A percentile compares a stretch with the other conserved stretches of the same genome.
Evolutionary conservation across 35 echinoderm and acorn worm species (phyloP).

Genomic region (Anneissia japonica): DNA sequence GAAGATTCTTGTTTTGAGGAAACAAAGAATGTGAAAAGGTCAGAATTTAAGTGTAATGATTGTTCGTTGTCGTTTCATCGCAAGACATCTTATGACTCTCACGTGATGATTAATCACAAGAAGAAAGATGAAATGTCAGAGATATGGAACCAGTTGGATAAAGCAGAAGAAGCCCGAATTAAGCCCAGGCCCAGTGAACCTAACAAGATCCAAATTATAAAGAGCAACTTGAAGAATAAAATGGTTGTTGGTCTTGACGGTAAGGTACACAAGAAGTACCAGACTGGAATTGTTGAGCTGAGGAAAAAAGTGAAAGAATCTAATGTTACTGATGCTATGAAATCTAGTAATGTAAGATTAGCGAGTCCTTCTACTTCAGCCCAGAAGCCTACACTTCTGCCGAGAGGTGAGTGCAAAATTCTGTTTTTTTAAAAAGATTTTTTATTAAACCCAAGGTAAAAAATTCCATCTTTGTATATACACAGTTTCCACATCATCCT

Average conservation of each 20-base stretch:
- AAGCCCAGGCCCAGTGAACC: not conserved
- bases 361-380: not conserved
- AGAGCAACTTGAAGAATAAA: not conserved
- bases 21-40: not conserved
- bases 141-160: not conserved
- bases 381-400: not conserved
- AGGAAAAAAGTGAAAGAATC: not conserved
- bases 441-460: too few relatives aligned
- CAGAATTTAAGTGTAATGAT: not conserved
- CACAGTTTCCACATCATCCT: too few relatives aligned
- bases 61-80: not conserved
- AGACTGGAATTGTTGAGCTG: not conserved
- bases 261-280: not conserved
- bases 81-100: not conserved
- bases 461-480: too few relatives aligned
- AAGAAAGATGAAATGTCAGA: not conserved
- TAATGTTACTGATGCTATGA: not conserved
- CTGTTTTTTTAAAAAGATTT: too few relatives aligned
- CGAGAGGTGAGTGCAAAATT: too few relatives aligned
- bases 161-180: not conserved
- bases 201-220: not conserved
- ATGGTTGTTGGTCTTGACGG: not conserved
- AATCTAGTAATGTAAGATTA: not conserved
- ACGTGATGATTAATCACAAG: not conserved
- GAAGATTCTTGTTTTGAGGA: not conserved